phyloP scores from a whole-genome alignment of 64 coral and sea anemone genomes.

The Dendronephthya gigantea region DNA sequence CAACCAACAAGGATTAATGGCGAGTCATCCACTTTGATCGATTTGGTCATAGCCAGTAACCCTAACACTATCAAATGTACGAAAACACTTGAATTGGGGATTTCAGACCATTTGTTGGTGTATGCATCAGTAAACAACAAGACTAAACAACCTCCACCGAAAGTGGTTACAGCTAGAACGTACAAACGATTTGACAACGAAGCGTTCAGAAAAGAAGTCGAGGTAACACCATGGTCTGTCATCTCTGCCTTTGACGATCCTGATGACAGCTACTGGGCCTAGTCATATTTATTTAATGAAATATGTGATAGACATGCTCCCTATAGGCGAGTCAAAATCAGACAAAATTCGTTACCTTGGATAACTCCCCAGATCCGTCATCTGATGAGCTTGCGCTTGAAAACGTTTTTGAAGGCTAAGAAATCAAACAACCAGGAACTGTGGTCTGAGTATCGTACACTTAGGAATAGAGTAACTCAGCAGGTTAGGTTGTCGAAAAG shows the following conservation, averaged over 20 bases:
- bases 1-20: too few relatives aligned
- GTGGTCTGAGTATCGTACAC: slow-evolving; percentile 12
- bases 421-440: slow-evolving; percentile 9
- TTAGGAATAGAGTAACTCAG: slow-evolving; percentile 29
- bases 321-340: not conserved
- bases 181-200: too few relatives aligned
- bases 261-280: not conserved
- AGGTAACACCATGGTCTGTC: not conserved
- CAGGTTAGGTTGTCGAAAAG: slow-evolving; percentile 12
- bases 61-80: not conserved
- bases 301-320: not conserved
- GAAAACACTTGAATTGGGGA: too few relatives aligned
- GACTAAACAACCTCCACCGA: too few relatives aligned
- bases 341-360: slow-evolving; percentile 28
- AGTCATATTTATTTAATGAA: not conserved
- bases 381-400: slow-evolving; percentile 15
- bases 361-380: slow-evolving; percentile 32
- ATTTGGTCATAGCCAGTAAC: too few relatives aligned
- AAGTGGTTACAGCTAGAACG: too few relatives aligned
- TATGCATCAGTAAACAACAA: too few relatives aligned
- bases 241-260: not conserved
- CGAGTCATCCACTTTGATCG: too few relatives aligned
- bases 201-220: too few relatives aligned
- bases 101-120: too few relatives aligned
- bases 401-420: slow-evolving; percentile 23